phyloP scores from a whole-genome alignment of 2,888 invertebrate genomes.

The Sussaba pulchella region DNA sequence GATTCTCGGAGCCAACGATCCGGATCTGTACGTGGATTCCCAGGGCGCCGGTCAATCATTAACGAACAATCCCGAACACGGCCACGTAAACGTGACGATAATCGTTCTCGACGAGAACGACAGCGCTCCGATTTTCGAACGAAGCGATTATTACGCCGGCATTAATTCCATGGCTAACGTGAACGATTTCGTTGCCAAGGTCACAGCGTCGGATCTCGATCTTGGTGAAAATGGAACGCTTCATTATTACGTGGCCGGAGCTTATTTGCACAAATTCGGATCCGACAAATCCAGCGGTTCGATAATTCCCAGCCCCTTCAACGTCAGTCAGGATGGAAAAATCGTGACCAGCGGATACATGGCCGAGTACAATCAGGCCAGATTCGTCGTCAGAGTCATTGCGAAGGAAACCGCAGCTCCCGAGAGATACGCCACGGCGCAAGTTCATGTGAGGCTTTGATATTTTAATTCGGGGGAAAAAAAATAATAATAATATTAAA shows the following conservation, averaged over 20 bases:
- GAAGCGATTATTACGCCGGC: conserved; percentile 89
- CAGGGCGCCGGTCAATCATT: conserved; percentile 77
- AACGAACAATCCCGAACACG: conserved; percentile 85
- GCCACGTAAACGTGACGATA: conserved; percentile 90
- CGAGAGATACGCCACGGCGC: conserved; percentile 90
- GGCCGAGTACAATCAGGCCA: conserved; percentile 95
- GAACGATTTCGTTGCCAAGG: conserved; percentile 90
- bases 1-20: conserved; percentile 93
- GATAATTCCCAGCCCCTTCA: conserved; percentile 95
- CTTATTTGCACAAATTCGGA: conserved; percentile 92
- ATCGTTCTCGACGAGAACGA: conserved; percentile 93
- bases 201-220: conserved; percentile 94
- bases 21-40: conserved; percentile 88
- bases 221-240: conserved; percentile 93
- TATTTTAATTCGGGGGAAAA: neutral
- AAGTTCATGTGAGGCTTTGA: conserved; percentile 90
- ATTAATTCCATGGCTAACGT: conserved; percentile 91
- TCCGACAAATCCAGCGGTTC: conserved; percentile 92
- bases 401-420: conserved; percentile 93
- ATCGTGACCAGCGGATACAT: conserved; percentile 92
- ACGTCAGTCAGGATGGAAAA: conserved; percentile 90
- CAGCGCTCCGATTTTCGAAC: conserved; percentile 91
- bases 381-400: conserved; percentile 93
- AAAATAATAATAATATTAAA: neutral
- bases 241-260: conserved; percentile 92